These are phyloP conservation scores for Rhinichthys klamathensis DNA, from an alignment of 2,113 vertebrate genomes.

Conservation along the genomic window DNA sequence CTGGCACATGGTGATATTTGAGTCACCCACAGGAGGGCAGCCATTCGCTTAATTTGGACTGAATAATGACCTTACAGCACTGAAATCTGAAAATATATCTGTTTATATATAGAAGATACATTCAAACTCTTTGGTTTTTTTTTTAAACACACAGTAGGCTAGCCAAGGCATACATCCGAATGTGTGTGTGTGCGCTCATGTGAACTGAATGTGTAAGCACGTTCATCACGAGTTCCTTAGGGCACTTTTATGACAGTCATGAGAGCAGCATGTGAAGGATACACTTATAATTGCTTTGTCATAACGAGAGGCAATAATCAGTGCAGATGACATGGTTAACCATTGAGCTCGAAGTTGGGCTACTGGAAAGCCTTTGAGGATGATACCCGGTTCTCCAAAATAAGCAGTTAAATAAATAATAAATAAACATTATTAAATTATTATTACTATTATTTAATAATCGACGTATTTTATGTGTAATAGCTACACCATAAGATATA, in stretches of 20 bases:
- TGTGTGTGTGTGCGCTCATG: not conserved
- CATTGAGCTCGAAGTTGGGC: not conserved
- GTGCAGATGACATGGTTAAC: not conserved
- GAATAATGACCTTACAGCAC: not conserved
- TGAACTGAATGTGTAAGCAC: not conserved
- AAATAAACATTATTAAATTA: not conserved
- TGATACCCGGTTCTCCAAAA: not conserved
- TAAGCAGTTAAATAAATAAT: not conserved
- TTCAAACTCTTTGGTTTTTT: not conserved
- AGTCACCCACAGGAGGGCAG: constrained; percentile 10
- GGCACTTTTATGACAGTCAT: constrained; percentile 7
- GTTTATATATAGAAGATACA: not conserved
- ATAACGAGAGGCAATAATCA: not conserved
- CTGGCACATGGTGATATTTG: not conserved
- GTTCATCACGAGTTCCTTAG: not conserved
- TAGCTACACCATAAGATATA: not conserved
- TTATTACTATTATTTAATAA: not conserved
- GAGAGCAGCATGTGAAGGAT: not conserved
- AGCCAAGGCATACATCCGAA: not conserved
- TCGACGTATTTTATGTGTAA: not conserved
- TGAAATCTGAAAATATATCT: not conserved
- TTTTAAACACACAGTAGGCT: too few relatives aligned
- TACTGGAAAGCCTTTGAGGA: not conserved
- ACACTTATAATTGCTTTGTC: not conserved
- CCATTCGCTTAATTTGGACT: not conserved